Percentiles rank a stretch among this genome's conserved stretches.
These are phyloP conservation scores for Aleadryas rufinucha DNA, from an alignment of 2,113 vertebrate genomes.

Conservation along the genomic window DNA sequence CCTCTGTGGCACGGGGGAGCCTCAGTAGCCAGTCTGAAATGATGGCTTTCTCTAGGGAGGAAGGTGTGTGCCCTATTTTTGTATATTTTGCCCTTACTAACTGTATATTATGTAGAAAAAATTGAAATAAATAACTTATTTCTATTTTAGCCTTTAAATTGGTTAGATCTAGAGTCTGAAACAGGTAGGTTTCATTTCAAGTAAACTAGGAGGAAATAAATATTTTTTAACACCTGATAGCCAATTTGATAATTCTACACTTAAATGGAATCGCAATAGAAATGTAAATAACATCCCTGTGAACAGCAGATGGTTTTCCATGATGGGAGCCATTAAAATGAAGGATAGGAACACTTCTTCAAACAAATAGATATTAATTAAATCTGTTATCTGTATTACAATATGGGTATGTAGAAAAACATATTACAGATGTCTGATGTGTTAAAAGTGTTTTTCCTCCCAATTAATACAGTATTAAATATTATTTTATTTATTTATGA, in stretches of 20 bases:
- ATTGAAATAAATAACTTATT: neutral
- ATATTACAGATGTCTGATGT: neutral
- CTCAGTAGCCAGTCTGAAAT: neutral
- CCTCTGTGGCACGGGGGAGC: neutral
- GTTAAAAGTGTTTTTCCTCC: neutral
- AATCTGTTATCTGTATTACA: neutral
- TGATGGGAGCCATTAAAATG: neutral
- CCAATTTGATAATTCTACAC: neutral
- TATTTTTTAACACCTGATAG: neutral
- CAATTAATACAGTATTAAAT: constrained; percentile 19
- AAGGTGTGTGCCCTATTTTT: neutral
- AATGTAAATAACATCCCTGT: neutral
- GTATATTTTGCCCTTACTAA: neutral
- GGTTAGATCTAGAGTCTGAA: neutral
- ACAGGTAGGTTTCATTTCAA: neutral
- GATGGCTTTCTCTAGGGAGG: neutral
- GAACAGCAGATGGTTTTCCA: constrained; percentile 8
- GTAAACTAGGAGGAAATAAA: neutral
- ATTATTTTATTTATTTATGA: neutral
- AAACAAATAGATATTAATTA: constrained; percentile 50
- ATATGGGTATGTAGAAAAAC: neutral
- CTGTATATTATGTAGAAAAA: neutral
- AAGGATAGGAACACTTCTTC: neutral
- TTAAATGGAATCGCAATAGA: neutral
- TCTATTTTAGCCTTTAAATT: neutral